Conservation (phyloP, 1,140 invertebrate species). For the Trichoplusia ni region DNA sequence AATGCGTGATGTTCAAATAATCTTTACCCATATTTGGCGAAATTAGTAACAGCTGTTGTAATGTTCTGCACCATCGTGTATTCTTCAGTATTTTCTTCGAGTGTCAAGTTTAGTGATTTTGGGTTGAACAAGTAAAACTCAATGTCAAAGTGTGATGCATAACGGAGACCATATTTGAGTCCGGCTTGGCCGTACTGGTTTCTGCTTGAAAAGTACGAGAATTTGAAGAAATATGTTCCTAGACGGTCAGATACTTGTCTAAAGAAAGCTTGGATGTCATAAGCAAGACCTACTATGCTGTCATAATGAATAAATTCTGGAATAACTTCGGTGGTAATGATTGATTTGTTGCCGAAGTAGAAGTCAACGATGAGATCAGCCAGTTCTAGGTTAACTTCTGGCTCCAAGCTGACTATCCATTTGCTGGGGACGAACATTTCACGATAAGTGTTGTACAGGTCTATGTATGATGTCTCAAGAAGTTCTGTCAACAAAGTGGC, state of each 20-base stretch:
- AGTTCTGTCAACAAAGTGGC: constrained; percentile 56
- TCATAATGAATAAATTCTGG: no score
- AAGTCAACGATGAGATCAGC: no score
- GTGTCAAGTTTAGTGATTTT: constrained; percentile 42
- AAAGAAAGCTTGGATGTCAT: no score
- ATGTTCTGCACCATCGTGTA: constrained; percentile 66
- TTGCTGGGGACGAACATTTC: constrained; percentile 31
- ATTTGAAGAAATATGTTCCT: constrained; percentile 51
- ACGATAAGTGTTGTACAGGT: constrained; percentile 17
- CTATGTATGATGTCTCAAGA: constrained; percentile 6
- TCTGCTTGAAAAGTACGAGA: constrained; percentile 48
- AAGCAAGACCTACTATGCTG: no score
- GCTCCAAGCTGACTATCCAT: no score
- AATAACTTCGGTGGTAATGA: no score
- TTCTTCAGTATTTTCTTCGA: constrained; percentile 44
- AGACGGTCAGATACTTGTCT: no score
- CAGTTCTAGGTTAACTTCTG: no score
- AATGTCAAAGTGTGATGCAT: constrained; percentile 58
- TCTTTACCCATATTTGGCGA: constrained; percentile 81
- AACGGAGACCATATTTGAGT: constrained; percentile 41
- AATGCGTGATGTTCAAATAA: background rate
- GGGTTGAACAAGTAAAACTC: constrained; percentile 60
- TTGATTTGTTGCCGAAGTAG: no score
- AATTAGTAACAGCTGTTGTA: constrained; percentile 80
- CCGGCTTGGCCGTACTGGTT: constrained; percentile 47